Evolutionary conservation across 2,888 invertebrate species (phyloP), one percentile per base, ranked within the genome.

Genomic region (Opisthograptis luteolata): DNA sequence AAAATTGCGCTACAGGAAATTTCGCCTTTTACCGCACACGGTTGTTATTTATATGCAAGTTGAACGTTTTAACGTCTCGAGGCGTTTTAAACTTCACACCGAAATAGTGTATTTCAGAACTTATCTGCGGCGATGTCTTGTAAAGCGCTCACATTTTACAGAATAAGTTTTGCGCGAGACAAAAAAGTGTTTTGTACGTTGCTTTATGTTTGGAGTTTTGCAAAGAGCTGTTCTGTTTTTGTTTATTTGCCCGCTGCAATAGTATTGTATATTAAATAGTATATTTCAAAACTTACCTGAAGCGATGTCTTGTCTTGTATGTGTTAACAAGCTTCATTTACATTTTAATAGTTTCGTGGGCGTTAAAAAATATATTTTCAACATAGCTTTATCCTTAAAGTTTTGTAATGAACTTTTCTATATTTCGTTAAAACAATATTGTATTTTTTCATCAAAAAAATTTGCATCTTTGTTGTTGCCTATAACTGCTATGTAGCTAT

Each of bases 21-120:
- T 36, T 15, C 27, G 41, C 31, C 28, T 34, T 39, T 27, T 42
- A 47, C 39, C 30, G 46, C 37, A 24, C 44, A 35, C 41, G 17
- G 41, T 60, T 62, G 59, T 64, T 68, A 64, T 68, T 68, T 67
- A 55, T 62, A 57, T 61, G 52, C 56, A 62, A 62, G 50, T 60
- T 65, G 64, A 58, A 55, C 62, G 56, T 65, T 68, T 66, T 60
- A 69, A 68, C 60, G 43, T 63, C 68, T 59, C 41, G 53, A 36
- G 68, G 66, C 65, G 57, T 60, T 60, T 48, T 52, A 50, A 70
- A 69, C 61, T 72, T 70, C 56, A 50, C 48, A 45, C 52, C 48
- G 25, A 55, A 62, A 68, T 61, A 61, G 59, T 62, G 48, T 64
- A 62, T 58, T 60, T 56, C 49, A 47, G 61, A 71, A 71, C 64